Evolutionary conservation across 2,888 invertebrate genomes (phyloP).

Genomic region (Drosophila borealis): DNA sequence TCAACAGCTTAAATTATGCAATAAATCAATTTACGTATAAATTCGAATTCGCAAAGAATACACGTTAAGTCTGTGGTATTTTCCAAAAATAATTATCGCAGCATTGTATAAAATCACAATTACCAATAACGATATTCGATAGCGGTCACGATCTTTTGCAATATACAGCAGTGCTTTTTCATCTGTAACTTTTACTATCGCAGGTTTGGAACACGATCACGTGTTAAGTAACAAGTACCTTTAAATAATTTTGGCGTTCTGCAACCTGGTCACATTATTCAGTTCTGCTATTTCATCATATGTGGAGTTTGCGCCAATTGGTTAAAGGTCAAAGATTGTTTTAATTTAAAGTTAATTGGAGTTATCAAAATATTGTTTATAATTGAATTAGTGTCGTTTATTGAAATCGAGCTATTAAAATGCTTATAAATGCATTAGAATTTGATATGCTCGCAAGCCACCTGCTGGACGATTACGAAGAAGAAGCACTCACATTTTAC

Average conservation of each 20-base stretch:
- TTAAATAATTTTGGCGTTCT: not conserved
- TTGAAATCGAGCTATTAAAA: not conserved
- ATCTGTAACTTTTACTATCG: not conserved
- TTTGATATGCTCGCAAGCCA: too few species aligned
- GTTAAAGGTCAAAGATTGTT: not conserved
- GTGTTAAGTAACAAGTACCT: not conserved
- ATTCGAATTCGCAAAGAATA: constrained; percentile 14
- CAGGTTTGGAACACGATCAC: not conserved
- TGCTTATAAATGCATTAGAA: not conserved
- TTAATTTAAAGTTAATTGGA: not conserved
- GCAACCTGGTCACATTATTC: constrained; percentile 4
- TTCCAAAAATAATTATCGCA: constrained; percentile 4
- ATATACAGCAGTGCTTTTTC: not conserved
- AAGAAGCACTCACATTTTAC: not conserved
- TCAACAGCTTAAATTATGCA: constrained; percentile 6
- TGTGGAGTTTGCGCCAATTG: not conserved
- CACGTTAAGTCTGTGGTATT: constrained; percentile 1
- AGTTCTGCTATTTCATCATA: not conserved
- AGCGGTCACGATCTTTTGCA: not conserved
- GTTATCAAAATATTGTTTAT: not conserved
- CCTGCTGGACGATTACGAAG: not conserved
- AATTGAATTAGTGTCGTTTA: not conserved
- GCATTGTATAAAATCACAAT: not conserved
- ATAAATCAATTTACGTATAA: not conserved
- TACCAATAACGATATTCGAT: constrained; percentile 2